Evolutionary conservation across 1,140 invertebrate species (phyloP), one percentile per base, ranked within the genome.

Genomic region (Trachymyrmex cornetzi): DNA sequence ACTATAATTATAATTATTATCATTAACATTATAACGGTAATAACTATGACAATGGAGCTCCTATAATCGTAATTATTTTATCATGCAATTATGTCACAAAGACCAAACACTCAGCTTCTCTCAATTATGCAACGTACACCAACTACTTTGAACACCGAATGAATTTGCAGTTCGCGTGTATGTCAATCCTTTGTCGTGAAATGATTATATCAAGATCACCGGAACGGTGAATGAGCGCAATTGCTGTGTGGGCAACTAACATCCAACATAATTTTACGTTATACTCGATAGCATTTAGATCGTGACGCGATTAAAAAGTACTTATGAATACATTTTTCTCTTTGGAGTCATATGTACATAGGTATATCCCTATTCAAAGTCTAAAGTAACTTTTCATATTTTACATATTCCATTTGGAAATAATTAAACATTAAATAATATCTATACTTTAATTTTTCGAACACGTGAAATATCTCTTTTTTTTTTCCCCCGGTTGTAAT

Each of bases 261-360:
- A 34, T 74, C 69, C 22, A 69, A 57, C 69, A 84, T 74, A 74
- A 84, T 84, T 63, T 63, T 55, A 50, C 24, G 24, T 84, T 74
- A 19, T 14, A 55, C 38, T 61, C 55, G 34, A 74, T 48, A 11
- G n/a, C 69, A 74, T 74, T 84, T 74, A 74, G 80, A 74, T 84
- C 24, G 55, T 9, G 69, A 22, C 22, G 80, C 69, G 80, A 84
- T 84, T 75, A 84, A 63, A 84, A 59, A 38, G 19, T 30, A 38
- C 50, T 59, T 48, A n/a, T 44, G 2, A 48, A 50, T 50, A 59
- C 24, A 59, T 38, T 48, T 74, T 71, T 44, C n/a, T 5, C n/a
- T 5, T 22, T 16, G n/a, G 30, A 9, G 22, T 64, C 48, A 14
- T 24, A 59, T 7, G 30, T 24, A 22, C 7, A 19, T 19, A 16